Base-by-base conservation (phyloP, 2,888 invertebrate genomes). In the Thereva unica region DNA sequence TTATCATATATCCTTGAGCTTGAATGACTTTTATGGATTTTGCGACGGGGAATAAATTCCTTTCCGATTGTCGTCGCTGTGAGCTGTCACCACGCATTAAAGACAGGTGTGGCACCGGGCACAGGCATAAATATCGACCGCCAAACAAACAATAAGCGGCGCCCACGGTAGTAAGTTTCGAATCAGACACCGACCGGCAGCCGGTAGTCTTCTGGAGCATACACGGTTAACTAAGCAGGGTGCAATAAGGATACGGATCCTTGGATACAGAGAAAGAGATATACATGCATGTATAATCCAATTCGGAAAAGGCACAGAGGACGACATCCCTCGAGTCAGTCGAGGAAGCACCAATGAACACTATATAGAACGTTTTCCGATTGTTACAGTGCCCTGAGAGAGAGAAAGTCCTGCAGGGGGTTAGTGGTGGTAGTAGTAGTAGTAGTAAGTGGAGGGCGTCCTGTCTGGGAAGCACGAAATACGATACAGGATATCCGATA, bases 1-100 rank as follows among this genome's bases (percentile, higher is more conserved):
- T 80, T 80, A 80, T 80, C 80, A 80, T 80, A 78, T 77, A 80
- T 79, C 78, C 80, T 80, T 79, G 76, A 78, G 76, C 77, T 76
- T 78, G 79, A 80, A 79, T 79, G 79, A 79, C 77, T 80, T 79
- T 77, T 75, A 77, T 76, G 75, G 73, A 75, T 75, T 76, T 73
- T 38, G 38, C 35, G 50, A n/a, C 10, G 10, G 41, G 50, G 64
- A 64, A 67, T 69, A 64, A 67, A 64, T 68, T 61, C 45, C 57
- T 45, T 68, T 68, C 59, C 54, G 65, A 64, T 65, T 65, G 59
- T 59, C 64, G 54, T 49, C 23, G 23, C 2, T 23, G 49, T 65
- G 42, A 49, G 9, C 45, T 64, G 44, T 64, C 45, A 53, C 52
- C 40, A 61, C 40, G 50, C 41, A 34, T 61, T 41, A 50, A 61